phyloP scores from a whole-genome alignment of 2,888 invertebrate species.

The Athripsodes cinereus region DNA sequence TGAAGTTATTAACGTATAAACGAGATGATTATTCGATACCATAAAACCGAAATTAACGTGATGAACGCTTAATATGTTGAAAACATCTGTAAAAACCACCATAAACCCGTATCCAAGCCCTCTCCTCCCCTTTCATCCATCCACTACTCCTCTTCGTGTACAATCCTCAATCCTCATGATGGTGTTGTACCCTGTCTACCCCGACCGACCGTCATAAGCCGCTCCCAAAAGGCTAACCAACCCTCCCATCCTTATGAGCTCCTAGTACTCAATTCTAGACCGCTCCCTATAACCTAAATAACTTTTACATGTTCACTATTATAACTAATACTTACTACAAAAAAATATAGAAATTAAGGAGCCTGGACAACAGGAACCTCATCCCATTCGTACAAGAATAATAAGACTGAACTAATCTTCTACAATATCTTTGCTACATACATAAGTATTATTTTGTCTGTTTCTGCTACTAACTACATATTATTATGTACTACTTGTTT shows the following conservation, averaged over 20 bases:
- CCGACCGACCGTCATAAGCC: conserved; percentile 4
- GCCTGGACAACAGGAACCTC: too few relatives aligned
- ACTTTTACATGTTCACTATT: conserved; percentile 1
- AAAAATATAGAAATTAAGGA: too few relatives aligned
- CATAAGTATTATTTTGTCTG: too few relatives aligned
- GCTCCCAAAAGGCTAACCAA: conserved; percentile 5
- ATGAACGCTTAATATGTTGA: conserved; percentile 4
- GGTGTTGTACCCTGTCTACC: not conserved
- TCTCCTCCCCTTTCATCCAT: not conserved
- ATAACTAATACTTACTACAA: too few relatives aligned
- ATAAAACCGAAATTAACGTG: not conserved
- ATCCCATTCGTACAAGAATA: too few relatives aligned
- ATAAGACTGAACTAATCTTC: too few relatives aligned
- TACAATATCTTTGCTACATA: too few relatives aligned
- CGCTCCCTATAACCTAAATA: conserved; percentile 11
- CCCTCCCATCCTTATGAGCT: not conserved
- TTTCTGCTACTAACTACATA: too few relatives aligned
- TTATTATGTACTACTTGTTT: too few relatives aligned
- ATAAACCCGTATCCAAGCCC: conserved; percentile 3
- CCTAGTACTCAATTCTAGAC: conserved; percentile 7
- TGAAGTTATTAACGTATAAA: too few relatives aligned
- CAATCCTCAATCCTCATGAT: not conserved
- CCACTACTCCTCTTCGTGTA: not conserved
- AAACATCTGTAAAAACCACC: conserved; percentile 7
- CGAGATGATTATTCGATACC: not conserved